A percentile compares a stretch with the other conserved stretches of the same genome.
Evolutionary conservation across 2,797 vertebrate species (phyloP).

Genomic region (Dipus sagitta): DNA sequence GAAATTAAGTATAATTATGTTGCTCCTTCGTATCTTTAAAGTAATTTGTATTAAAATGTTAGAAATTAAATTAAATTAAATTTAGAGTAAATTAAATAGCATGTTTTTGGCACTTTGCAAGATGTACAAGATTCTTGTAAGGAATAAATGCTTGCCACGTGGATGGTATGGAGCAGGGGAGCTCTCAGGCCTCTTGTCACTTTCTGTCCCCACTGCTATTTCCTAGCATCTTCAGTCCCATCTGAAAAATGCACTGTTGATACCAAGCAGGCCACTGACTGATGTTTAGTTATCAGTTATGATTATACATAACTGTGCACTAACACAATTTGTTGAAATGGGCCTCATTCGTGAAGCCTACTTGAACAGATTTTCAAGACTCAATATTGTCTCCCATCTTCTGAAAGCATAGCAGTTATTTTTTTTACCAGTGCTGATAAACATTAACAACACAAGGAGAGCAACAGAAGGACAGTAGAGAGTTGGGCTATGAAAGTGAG

Average conservation of each 20-base stretch:
- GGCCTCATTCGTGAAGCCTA: constrained; percentile 82
- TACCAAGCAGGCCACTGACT: constrained; percentile 80
- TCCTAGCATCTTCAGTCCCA: constrained; percentile 83
- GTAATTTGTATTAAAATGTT: constrained; percentile 69
- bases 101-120: constrained; percentile 46
- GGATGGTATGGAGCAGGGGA: neutral
- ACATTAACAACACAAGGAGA: constrained; percentile 32
- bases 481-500: constrained; percentile 22
- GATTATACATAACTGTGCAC: constrained; percentile 82
- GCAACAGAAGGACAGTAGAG: constrained; percentile 1
- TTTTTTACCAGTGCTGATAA: neutral
- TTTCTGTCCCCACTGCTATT: constrained; percentile 73
- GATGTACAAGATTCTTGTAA: constrained; percentile 55
- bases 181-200: constrained; percentile 69
- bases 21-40: constrained; percentile 65
- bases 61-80: constrained; percentile 77
- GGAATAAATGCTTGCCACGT: neutral
- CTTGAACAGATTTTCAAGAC: constrained; percentile 75
- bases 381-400: constrained; percentile 9
- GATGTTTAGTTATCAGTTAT: constrained; percentile 82
- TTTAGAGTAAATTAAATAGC: constrained; percentile 80
- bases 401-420: constrained; percentile 55
- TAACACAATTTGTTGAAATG: constrained; percentile 81
- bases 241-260: constrained; percentile 80
- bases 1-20: constrained; percentile 78